phyloP scores from a whole-genome alignment of 2,888 invertebrate genomes.

The Eupeodes latifasciatus region DNA sequence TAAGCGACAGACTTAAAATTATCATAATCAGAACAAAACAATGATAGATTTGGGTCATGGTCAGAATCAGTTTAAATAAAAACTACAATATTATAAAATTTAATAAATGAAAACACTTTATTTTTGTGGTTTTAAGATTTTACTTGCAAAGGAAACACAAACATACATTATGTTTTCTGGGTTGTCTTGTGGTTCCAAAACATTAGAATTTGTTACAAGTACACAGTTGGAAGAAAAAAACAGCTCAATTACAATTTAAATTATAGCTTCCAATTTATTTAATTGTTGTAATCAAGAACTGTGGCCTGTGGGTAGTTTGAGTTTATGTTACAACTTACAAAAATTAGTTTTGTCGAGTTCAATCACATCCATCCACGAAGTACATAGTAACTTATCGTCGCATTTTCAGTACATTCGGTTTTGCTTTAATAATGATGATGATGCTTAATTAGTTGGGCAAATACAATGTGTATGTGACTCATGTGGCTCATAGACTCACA shows the following conservation, averaged over 20 bases:
- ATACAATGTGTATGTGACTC: neutral
- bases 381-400: neutral
- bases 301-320: conserved; percentile 1
- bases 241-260: conserved; percentile 40
- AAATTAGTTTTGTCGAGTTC: neutral
- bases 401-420: neutral
- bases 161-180: neutral
- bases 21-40: neutral
- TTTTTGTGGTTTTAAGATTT: neutral
- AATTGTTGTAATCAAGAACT: conserved; percentile 39
- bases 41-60: conserved; percentile 5
- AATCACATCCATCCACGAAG: neutral
- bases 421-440: neutral
- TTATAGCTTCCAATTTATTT: conserved; percentile 46
- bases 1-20: conserved; percentile 11
- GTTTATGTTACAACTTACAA: neutral
- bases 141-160: neutral
- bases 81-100: conserved; percentile 20
- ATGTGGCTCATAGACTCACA: neutral
- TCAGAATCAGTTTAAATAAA: neutral
- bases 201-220: neutral
- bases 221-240: neutral
- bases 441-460: conserved; percentile 8
- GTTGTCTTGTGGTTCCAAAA: conserved; percentile 10
- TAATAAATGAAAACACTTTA: neutral